These are phyloP conservation scores for Eutrigla gurnardus DNA, from an alignment of 2,797 vertebrate genomes.

Conservation along the genomic window DNA sequence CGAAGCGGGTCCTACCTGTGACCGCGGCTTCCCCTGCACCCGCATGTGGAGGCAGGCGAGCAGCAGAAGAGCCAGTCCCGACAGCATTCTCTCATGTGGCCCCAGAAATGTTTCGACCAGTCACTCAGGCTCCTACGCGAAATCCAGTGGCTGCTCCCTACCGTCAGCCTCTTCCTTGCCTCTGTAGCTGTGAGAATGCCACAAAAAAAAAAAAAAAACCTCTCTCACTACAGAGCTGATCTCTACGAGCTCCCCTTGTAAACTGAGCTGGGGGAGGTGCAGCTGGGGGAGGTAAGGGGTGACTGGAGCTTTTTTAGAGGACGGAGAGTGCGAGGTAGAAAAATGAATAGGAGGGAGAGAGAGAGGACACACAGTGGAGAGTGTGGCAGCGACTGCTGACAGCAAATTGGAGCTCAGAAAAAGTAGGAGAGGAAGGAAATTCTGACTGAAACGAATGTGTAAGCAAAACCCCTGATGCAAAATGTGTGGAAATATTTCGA, in stretches of 20 bases:
- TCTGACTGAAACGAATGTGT: slow-evolving; percentile 41
- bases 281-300: slow-evolving; percentile 51
- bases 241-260: slow-evolving; percentile 72
- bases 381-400: slow-evolving; percentile 62
- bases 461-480: slow-evolving; percentile 50
- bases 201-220: slow-evolving; percentile 26
- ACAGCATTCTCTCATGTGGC: slow-evolving; percentile 79
- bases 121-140: slow-evolving; percentile 57
- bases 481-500: slow-evolving; percentile 39
- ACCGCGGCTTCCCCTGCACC: slow-evolving; percentile 86
- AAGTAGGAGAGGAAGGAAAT: slow-evolving; percentile 52
- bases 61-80: slow-evolving; percentile 78
- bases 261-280: slow-evolving; percentile 79
- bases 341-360: slow-evolving; percentile 56
- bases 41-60: slow-evolving; percentile 89
- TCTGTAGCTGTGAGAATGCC: slow-evolving; percentile 67
- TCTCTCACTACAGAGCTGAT: slow-evolving; percentile 66
- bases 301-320: slow-evolving; percentile 55
- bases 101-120: slow-evolving; percentile 44
- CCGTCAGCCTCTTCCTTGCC: slow-evolving; percentile 60
- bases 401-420: slow-evolving; percentile 64
- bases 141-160: slow-evolving; percentile 58
- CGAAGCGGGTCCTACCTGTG: slow-evolving; percentile 88
- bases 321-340: slow-evolving; percentile 58
- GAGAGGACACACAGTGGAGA: slow-evolving; percentile 46